Evolutionary conservation across 2,113 vertebrate genomes (phyloP).

Genomic region (Megaceryle torquata): DNA sequence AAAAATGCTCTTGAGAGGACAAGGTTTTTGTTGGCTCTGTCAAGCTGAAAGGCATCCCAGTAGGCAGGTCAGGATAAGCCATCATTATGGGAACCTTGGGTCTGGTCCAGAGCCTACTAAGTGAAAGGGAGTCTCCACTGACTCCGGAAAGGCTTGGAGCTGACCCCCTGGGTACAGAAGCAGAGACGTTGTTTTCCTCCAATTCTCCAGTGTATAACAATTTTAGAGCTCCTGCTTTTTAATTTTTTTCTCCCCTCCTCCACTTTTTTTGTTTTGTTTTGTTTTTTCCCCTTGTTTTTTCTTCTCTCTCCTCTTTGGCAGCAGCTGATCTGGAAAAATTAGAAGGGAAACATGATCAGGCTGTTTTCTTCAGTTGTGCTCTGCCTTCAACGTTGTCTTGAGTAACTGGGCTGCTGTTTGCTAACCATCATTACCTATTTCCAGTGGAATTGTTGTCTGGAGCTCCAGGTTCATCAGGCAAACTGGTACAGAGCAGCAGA

Average conservation of each 20-base stretch:
- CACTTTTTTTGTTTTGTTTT: neutral
- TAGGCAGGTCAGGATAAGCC: neutral
- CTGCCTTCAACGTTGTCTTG: neutral
- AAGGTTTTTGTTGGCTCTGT: slow-evolving; percentile 25
- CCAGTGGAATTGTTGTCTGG: slow-evolving; percentile 8
- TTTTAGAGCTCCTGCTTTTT: neutral
- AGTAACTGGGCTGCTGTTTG: neutral
- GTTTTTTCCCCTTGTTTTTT: neutral
- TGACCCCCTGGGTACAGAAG: neutral
- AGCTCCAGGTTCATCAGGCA: slow-evolving; percentile 26
- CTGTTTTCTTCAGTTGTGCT: neutral
- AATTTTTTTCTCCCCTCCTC: neutral
- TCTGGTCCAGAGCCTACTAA: neutral
- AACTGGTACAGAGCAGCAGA: neutral
- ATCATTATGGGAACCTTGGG: neutral
- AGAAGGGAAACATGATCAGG: slow-evolving; percentile 11
- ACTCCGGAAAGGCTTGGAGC: neutral
- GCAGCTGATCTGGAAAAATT: neutral
- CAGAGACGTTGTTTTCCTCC: neutral
- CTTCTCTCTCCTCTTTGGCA: neutral
- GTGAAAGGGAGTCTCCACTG: neutral
- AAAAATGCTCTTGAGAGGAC: neutral
- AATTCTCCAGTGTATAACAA: neutral
- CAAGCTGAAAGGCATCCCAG: neutral
- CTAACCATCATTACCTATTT: neutral